A percentile compares a stretch with the other conserved stretches of the same genome.
These are phyloP conservation scores for Phalacrocorax brasilianus DNA, from an alignment of 2,113 vertebrate genomes.

Conservation along the genomic window DNA sequence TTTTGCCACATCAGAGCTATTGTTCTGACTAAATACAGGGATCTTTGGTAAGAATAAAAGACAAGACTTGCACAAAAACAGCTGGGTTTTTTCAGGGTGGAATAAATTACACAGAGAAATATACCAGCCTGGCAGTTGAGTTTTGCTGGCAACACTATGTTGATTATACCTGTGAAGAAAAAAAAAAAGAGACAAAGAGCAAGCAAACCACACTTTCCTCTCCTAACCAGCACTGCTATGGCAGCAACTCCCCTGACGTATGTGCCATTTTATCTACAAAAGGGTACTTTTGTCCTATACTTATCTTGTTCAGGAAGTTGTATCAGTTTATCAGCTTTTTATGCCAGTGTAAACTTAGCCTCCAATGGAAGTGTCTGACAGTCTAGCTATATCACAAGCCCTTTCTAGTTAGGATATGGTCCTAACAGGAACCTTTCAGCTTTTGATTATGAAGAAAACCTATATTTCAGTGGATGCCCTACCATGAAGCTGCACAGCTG, in stretches of 20 bases:
- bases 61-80: background rate
- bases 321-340: slow-evolving; percentile 45
- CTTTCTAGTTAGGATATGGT: background rate
- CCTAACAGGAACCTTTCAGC: background rate
- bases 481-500: slow-evolving; percentile 9
- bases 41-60: background rate
- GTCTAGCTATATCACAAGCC: background rate
- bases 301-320: slow-evolving; percentile 16
- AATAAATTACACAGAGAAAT: slow-evolving; percentile 5
- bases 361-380: slow-evolving; percentile 24
- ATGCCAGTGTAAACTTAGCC: slow-evolving; percentile 8
- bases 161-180: background rate
- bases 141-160: background rate
- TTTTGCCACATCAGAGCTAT: background rate
- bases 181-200: background rate
- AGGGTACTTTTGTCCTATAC: background rate
- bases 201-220: slow-evolving; percentile 17
- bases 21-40: background rate
- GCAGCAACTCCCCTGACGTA: background rate
- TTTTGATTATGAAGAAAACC: background rate
- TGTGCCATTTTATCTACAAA: slow-evolving; percentile 33
- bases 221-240: background rate
- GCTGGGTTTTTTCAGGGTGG: background rate
- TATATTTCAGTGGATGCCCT: background rate
- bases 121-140: background rate